phyloP scores from a whole-genome alignment of 2,888 invertebrate genomes.

The Unio delphinus region DNA sequence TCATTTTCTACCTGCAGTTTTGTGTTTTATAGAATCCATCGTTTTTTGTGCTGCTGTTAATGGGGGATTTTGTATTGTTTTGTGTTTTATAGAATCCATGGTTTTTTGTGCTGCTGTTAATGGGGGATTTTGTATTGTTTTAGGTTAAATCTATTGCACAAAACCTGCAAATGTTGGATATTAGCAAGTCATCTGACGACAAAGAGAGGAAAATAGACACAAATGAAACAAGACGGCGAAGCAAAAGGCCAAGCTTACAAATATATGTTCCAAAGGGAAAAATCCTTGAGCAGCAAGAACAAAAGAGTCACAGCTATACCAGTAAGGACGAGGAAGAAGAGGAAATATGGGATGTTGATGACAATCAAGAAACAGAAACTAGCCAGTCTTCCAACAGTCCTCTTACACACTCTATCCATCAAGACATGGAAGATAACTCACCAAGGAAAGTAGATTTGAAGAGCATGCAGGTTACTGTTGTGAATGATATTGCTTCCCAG shows the following conservation, averaged over 20 bases:
- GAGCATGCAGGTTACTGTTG: conserved; percentile 55
- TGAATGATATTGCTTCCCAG: conserved; percentile 22
- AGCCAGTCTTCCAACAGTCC: conserved; percentile 16
- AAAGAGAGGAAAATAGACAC: conserved; percentile 11
- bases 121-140: background rate
- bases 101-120: no score
- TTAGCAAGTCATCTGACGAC: conserved; percentile 8
- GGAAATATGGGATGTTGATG: conserved; percentile 13
- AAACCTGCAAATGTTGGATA: conserved; percentile 21
- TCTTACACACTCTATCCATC: conserved; percentile 13
- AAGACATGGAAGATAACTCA: conserved; percentile 11
- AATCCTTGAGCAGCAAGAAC: conserved; percentile 39
- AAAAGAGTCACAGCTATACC: conserved; percentile 7
- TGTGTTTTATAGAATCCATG: no score
- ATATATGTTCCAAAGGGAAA: conserved; percentile 59
- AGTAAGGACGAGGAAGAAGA: conserved; percentile 24
- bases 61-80: no score
- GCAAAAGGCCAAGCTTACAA: conserved; percentile 57
- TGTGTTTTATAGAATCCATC: no score
- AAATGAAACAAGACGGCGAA: conserved; percentile 19
- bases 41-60: no score
- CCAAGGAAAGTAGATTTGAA: conserved; percentile 37
- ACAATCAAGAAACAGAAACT: conserved; percentile 8
- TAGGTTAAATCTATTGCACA: conserved; percentile 28
- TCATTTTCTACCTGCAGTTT: no score